Evolutionary conservation across 2,888 invertebrate species (phyloP), one percentile per base, ranked within the genome.

Genomic region (Gandaritis pyraliata): DNA sequence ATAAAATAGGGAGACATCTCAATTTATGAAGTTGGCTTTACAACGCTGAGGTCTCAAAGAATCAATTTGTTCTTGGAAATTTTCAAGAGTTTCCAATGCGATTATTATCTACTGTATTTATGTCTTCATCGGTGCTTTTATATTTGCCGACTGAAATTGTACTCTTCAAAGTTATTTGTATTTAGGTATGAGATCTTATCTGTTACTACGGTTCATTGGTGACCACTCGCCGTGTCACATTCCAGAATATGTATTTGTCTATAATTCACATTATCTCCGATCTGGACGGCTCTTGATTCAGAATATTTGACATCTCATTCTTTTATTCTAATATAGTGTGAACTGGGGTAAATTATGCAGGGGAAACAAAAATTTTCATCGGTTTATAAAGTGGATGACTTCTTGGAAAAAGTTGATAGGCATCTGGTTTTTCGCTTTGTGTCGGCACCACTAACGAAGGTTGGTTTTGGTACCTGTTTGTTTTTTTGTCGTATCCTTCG

Each of bases 371-470:
- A 79, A 83, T 81, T 80, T 77, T 82, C 82, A 80, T 78, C 78
- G 79, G 75, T 78, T 79, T 72, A 72, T 75, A 77, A 78, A 83
- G 75, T 71, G 77, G 80, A 80, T 67, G 79, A 82, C 77, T 92
- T 91, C 91, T 85, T 69, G 82, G 91, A 90, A 90, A 81, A 84
- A 46, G 39, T 81, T 81, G 90, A 90, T 90, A 73, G 66, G 78
- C 86, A 90, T 90, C 90, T 77, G 75, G 73, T 78, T 81, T 82
- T 85, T 85, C 82, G 82, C 85, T 88, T 87, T 86, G 83, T 81
- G 82, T 78, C 82, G 80, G 81, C 81, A 84, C 86, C 87, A 86
- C 90, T 90, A 88, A 90, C 90, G 87, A 90, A 89, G 80, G 75
- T 77, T 49, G 55, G 52, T 33, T 77, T 78, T 75, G 76, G 80